Evolutionary conservation across 2,797 vertebrate species (phyloP).

Genomic region (Sarcophilus harrisii): DNA sequence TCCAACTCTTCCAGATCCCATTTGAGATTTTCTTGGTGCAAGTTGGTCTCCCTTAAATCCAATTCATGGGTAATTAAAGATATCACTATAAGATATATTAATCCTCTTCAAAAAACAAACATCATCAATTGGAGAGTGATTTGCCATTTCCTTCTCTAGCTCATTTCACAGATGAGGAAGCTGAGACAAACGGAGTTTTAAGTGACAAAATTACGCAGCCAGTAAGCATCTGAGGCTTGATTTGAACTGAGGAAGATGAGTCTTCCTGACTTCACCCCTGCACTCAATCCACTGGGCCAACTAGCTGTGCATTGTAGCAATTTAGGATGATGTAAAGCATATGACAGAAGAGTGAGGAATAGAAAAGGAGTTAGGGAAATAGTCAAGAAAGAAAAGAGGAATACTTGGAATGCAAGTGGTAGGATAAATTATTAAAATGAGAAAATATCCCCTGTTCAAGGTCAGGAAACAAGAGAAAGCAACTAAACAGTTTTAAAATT

Average conservation of each 20-base stretch:
- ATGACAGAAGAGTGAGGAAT: background rate
- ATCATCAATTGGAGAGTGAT: background rate
- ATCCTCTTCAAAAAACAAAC: background rate
- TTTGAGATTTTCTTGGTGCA: background rate
- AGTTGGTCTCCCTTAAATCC: background rate
- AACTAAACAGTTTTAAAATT: no score
- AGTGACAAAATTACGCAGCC: background rate
- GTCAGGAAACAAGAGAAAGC: no score
- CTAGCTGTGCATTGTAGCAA: background rate
- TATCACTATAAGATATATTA: background rate
- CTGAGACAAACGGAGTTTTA: background rate
- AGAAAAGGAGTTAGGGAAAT: background rate
- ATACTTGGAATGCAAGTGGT: background rate
- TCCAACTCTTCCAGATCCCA: background rate
- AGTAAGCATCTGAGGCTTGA: background rate
- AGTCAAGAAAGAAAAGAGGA: background rate
- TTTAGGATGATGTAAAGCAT: background rate
- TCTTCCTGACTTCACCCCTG: background rate
- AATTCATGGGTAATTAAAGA: background rate
- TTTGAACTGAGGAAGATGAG: background rate
- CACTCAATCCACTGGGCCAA: background rate
- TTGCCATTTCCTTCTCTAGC: background rate
- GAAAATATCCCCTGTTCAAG: no score
- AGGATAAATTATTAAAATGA: background rate
- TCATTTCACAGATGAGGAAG: background rate